Evolutionary conservation across 2,113 vertebrate genomes (phyloP), one percentile per base, ranked within the genome.

Genomic region (Oryzias curvinotus): DNA sequence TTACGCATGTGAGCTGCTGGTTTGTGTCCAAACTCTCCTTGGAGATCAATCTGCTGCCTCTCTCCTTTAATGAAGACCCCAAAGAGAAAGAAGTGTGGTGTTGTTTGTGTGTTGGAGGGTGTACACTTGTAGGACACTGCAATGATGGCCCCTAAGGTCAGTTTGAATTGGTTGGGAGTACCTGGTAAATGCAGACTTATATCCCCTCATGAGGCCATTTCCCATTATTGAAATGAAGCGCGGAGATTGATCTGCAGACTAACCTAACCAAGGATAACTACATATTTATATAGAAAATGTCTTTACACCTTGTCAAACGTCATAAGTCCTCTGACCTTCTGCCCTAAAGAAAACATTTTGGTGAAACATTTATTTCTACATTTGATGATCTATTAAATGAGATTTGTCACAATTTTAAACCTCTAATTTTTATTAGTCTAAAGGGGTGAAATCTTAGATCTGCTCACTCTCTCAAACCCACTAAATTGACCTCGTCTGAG

Each of bases 171-270:
- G 85, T 81, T 79, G 66, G 82, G 81, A 85, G 86, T 74, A 77
- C 79, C 67, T 49, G 56, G 75, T 88, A 89, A 81, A 82, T 82
- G 71, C 74, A 49, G 62, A 74, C 62, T 42, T 62, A 59, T 55
- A 4, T 73, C 83, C 89, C 86, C 89, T 91, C 87, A 78, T 79
- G 86, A 88, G 87, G 87, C 87, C 85, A 88, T 84, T 90, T 90
- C 86, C 77, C 79, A 84, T 71, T 81, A 77, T 75, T 75, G 88
- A 85, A 86, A 82, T 73, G 87, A 81, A 78, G 1, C 14, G 15
- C 59, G 68, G 73, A 86, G 75, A 55, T 81, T 78, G 50, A 67
- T 62, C 42, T 75, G 69, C 41, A 17, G 49, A 36, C 36, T 12
- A 2, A 12, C 36, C 12, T 36, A 36, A 36, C 36, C 36, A 36